Conservation (phyloP, 2,113 vertebrate genomes). For the Ariopsis seemanni region DNA sequence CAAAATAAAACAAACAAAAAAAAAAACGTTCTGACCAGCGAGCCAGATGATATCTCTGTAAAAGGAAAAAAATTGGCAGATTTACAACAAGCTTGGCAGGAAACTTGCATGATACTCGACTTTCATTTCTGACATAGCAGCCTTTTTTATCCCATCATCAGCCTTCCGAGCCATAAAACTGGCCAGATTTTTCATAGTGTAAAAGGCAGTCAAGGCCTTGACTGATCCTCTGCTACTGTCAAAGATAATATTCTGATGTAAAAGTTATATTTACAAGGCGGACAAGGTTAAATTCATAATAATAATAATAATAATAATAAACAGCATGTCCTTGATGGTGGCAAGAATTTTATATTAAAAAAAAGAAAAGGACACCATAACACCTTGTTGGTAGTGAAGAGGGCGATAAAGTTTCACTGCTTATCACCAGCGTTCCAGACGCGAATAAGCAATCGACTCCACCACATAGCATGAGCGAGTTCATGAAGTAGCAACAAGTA, state of each 20-base stretch:
- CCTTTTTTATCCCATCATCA: conserved; percentile 6
- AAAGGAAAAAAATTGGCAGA: conserved; percentile 50
- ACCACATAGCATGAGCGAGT: not conserved
- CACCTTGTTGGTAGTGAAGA: conserved; percentile 24
- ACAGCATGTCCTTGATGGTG: conserved; percentile 47
- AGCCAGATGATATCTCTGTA: conserved; percentile 36
- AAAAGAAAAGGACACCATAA: not conserved
- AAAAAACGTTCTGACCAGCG: not conserved
- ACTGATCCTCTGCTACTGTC: conserved; percentile 57
- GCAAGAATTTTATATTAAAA: conserved; percentile 36
- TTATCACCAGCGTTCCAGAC: conserved; percentile 71
- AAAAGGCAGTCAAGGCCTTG: conserved; percentile 46
- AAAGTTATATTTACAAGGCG: conserved; percentile 37
- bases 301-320: conserved; percentile 40
- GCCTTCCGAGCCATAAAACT: conserved; percentile 67
- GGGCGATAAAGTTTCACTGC: conserved; percentile 50
- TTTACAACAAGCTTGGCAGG: conserved; percentile 46
- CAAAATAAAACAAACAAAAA: too few species aligned
- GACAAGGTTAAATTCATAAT: conserved; percentile 47
- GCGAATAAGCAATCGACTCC: conserved; percentile 71
- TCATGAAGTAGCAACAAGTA: not conserved
- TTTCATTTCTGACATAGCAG: conserved; percentile 1
- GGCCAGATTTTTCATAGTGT: conserved; percentile 57
- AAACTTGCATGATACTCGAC: conserved; percentile 11
- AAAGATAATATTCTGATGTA: conserved; percentile 37